These are phyloP conservation scores for Poeciliopsis gracilis DNA, from an alignment of 2,797 vertebrate genomes.

Conservation along the genomic window DNA sequence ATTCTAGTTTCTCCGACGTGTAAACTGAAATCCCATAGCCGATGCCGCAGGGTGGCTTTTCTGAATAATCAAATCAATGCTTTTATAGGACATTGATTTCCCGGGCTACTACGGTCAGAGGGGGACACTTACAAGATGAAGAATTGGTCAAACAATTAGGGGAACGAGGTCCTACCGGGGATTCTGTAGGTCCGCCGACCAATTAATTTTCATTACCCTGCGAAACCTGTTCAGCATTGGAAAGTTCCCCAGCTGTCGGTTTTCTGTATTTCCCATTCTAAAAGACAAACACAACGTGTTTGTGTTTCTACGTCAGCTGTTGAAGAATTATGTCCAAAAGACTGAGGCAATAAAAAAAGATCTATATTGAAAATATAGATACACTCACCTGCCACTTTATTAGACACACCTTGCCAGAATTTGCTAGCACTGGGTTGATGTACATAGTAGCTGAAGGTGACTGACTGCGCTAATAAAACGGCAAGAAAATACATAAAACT, in stretches of 20 bases:
- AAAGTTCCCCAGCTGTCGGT: neutral
- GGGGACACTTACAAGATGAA: constrained; percentile 2
- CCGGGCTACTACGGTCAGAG: neutral
- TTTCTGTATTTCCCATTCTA: neutral
- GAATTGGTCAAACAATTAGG: constrained; percentile 13
- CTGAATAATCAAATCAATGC: constrained; percentile 17
- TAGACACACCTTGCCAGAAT: neutral
- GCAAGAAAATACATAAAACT: neutral
- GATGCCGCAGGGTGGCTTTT: neutral
- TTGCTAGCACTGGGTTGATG: neutral
- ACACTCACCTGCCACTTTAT: neutral
- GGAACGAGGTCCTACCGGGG: neutral
- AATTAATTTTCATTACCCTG: neutral
- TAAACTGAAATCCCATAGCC: constrained; percentile 10
- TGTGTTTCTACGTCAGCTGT: neutral
- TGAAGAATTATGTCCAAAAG: neutral
- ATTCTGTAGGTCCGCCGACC: neutral
- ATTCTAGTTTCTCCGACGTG: neutral
- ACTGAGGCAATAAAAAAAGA: neutral
- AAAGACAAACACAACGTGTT: neutral
- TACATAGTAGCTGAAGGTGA: no score
- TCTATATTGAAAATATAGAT: neutral
- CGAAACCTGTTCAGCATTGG: neutral
- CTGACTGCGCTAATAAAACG: no score
- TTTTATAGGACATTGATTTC: constrained; percentile 12